Evolutionary conservation across 2,797 vertebrate species (phyloP).

Genomic region (Takifugu rubripes): DNA sequence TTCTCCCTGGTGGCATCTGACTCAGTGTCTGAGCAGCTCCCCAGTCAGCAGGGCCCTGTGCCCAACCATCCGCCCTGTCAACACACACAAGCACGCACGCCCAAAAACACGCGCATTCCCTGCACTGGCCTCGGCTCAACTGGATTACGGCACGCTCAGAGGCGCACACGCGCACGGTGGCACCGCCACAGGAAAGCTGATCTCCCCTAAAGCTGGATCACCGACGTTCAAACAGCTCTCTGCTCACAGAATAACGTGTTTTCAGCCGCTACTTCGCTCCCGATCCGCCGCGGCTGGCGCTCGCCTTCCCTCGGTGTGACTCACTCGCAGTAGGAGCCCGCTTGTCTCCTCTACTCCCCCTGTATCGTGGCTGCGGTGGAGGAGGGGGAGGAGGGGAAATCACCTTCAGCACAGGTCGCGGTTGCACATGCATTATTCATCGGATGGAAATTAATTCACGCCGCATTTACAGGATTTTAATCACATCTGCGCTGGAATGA

Average conservation of each 20-base stretch:
- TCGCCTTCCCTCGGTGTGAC: slow-evolving; percentile 52
- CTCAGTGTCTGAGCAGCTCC: slow-evolving; percentile 78
- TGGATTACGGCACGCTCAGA: slow-evolving; percentile 49
- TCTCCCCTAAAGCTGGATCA: slow-evolving; percentile 61
- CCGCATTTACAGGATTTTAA: slow-evolving; percentile 75
- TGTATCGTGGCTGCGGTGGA: slow-evolving; percentile 18
- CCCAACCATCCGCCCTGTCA: slow-evolving; percentile 62
- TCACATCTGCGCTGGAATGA: slow-evolving; percentile 71
- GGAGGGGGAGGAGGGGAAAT: slow-evolving; percentile 47
- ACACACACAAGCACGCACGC: slow-evolving; percentile 40
- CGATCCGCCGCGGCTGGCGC: slow-evolving; percentile 43
- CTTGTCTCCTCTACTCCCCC: slow-evolving; percentile 27
- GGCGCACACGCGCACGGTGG: slow-evolving; percentile 25
- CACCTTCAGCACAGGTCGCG: slow-evolving; percentile 73
- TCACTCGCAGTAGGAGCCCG: slow-evolving; percentile 42
- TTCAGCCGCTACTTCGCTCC: slow-evolving; percentile 33
- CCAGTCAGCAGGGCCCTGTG: slow-evolving; percentile 64
- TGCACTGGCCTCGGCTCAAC: slow-evolving; percentile 42
- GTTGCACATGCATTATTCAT: slow-evolving; percentile 76
- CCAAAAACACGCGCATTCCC: slow-evolving; percentile 33
- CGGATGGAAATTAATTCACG: slow-evolving; percentile 65
- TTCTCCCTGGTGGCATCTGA: slow-evolving; percentile 76
- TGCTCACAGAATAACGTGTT: slow-evolving; percentile 54
- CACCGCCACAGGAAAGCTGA: slow-evolving; percentile 58
- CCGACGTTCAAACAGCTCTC: slow-evolving; percentile 59